These are phyloP conservation scores for Dreissena rostriformis DNA, from an alignment of 1,140 invertebrate species.

Conservation along the genomic window DNA sequence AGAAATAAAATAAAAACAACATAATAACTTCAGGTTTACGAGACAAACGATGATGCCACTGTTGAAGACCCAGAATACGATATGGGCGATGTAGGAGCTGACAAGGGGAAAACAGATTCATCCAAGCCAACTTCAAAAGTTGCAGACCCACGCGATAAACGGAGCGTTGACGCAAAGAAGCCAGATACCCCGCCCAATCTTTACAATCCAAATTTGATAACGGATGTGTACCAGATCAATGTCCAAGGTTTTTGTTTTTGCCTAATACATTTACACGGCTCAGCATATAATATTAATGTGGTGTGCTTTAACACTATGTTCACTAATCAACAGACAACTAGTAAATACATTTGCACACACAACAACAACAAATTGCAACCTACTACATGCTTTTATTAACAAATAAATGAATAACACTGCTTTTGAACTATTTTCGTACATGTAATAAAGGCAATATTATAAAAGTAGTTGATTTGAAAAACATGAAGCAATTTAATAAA, in stretches of 20 bases:
- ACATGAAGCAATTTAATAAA: too few species aligned
- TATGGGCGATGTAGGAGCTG: neutral
- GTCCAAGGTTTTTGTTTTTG: neutral
- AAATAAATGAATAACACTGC: neutral
- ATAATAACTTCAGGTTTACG: slow-evolving; percentile 14
- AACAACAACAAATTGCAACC: neutral
- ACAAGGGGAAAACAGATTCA: neutral
- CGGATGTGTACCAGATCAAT: slow-evolving; percentile 48
- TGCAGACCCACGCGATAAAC: neutral
- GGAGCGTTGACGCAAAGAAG: neutral
- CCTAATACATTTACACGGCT: too few species aligned
- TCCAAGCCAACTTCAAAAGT: too few species aligned
- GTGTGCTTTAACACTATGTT: too few species aligned
- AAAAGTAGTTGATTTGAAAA: too few species aligned
- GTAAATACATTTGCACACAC: too few species aligned
- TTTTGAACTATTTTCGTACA: neutral
- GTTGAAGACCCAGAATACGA: neutral
- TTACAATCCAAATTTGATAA: slow-evolving; percentile 22
- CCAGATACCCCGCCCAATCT: neutral
- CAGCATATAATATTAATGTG: too few species aligned
- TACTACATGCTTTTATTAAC: neutral
- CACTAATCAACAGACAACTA: too few species aligned
- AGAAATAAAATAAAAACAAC: too few species aligned
- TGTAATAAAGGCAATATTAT: too few species aligned
- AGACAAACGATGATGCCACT: slow-evolving; percentile 19